A percentile compares a stretch with the other conserved stretches of the same genome.
Evolutionary conservation across 1,140 invertebrate species (phyloP).

Genomic region (Centruroides vittatus): DNA sequence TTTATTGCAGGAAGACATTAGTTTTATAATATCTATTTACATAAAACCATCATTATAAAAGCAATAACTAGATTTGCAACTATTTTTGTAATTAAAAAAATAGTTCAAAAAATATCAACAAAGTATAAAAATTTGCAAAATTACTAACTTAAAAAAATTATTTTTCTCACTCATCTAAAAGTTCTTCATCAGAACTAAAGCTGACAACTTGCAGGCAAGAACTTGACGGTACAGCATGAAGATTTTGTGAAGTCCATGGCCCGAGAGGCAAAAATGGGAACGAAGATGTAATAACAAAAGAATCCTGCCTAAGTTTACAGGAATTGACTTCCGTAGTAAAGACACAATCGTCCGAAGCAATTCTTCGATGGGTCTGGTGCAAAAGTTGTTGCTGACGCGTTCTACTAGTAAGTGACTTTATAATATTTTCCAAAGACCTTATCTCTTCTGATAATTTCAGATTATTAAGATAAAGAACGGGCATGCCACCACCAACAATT

Average conservation of each 20-base stretch:
- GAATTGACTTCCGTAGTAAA: constrained; percentile 23
- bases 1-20: background rate
- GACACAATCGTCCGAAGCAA: constrained; percentile 23
- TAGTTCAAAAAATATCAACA: too few species aligned
- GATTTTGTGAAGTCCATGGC: constrained; percentile 15
- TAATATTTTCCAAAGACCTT: constrained; percentile 22
- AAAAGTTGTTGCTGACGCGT: background rate
- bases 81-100: background rate
- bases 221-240: constrained; percentile 12
- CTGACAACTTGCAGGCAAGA: constrained; percentile 11
- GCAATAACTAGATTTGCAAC: background rate
- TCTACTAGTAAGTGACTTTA: constrained; percentile 8
- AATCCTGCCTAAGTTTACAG: constrained; percentile 21
- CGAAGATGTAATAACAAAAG: constrained; percentile 26
- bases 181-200: constrained; percentile 3
- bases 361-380: constrained; percentile 19
- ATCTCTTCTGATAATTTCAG: constrained; percentile 30
- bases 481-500: constrained; percentile 55
- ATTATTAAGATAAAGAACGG: constrained; percentile 43
- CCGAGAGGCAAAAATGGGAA: constrained; percentile 27
- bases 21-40: background rate
- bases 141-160: too few species aligned
- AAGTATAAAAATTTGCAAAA: too few species aligned
- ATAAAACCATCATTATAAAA: background rate
- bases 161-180: background rate